phyloP scores from a whole-genome alignment of 1,140 invertebrate genomes.

The Platyscapa corneri region DNA sequence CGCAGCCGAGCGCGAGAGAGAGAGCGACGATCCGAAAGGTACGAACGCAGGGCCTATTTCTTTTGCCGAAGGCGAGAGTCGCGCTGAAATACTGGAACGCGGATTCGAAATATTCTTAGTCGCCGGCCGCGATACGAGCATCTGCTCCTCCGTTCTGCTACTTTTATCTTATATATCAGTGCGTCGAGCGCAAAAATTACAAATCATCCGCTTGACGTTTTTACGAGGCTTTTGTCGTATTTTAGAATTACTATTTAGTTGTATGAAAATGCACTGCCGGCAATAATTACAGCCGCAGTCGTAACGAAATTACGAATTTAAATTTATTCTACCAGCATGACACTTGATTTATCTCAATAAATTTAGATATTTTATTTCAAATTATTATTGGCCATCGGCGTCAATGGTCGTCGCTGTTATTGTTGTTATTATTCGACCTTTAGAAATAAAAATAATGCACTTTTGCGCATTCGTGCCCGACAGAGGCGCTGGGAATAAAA shows the following conservation, averaged over 20 bases:
- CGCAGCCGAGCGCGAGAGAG: not conserved
- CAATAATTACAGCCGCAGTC: not conserved
- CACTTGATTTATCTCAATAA: not conserved
- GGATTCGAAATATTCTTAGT: not conserved
- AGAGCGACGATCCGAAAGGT: not conserved
- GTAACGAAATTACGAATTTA: not conserved
- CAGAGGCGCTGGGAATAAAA: too few species aligned
- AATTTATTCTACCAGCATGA: not conserved
- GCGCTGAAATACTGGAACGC: not conserved
- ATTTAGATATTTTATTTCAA: not conserved
- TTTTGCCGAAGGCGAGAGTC: not conserved
- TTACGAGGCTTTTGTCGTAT: slow-evolving; percentile 1
- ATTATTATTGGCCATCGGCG: too few species aligned
- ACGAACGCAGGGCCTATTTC: not conserved
- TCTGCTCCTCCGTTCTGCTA: not conserved
- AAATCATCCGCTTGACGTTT: slow-evolving; percentile 16
- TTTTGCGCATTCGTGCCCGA: too few species aligned
- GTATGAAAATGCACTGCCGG: not conserved
- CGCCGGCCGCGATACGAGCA: not conserved
- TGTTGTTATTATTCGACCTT: too few species aligned
- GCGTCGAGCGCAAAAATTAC: not conserved
- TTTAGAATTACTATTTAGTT: slow-evolving; percentile 17
- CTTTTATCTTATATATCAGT: slow-evolving; percentile 8
- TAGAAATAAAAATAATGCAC: too few species aligned
- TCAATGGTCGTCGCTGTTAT: too few species aligned